Evolutionary conservation across 2,113 vertebrate species (phyloP), one percentile per base, ranked within the genome.

Genomic region (Corydoras maculifer): DNA sequence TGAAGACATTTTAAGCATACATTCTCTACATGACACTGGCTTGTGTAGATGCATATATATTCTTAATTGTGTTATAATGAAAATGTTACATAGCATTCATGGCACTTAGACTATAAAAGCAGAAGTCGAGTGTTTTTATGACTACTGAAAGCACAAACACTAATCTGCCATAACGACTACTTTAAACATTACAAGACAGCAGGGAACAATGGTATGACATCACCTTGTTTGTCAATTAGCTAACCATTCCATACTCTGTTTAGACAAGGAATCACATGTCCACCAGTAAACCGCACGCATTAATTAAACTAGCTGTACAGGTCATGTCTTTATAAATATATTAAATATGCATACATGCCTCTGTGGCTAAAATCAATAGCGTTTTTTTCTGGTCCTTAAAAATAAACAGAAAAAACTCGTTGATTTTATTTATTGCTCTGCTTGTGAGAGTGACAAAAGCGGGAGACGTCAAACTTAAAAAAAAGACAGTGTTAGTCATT

Each of bases 91-190:
- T 57, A 69, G 72, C 69, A 72, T 76, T 69, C 59, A 67, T 73
- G 77, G 70, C 66, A 75, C 73, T 75, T 72, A 72, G 69, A 75
- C 35, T 66, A 60, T 32, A 62, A 65, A 65, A 75, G 69, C 73
- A 78, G 59, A 75, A 78, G 58, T 75, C 75, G 54, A 69, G 54
- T 72, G 65, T 59, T 63, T 43, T 68, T 59, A 73, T 48, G 51
- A 66, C 75, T 75, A 77, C 73, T 58, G 61, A 78, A 80, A 73
- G 75, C 75, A 80, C 70, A 64, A 80, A 73, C 75, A 74, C 54
- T 59, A 80, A 63, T 43, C 76, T 53, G 80, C 79, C 82, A 62
- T 68, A 75, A 79, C 43, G 7, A 75, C 69, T 55, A 74, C 49
- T 67, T 75, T 68, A 73, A 73, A 59, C 62, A 64, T 75, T 66